Base-by-base conservation (phyloP, 1,140 invertebrate genomes). In the Drosophila subpulchrella region DNA sequence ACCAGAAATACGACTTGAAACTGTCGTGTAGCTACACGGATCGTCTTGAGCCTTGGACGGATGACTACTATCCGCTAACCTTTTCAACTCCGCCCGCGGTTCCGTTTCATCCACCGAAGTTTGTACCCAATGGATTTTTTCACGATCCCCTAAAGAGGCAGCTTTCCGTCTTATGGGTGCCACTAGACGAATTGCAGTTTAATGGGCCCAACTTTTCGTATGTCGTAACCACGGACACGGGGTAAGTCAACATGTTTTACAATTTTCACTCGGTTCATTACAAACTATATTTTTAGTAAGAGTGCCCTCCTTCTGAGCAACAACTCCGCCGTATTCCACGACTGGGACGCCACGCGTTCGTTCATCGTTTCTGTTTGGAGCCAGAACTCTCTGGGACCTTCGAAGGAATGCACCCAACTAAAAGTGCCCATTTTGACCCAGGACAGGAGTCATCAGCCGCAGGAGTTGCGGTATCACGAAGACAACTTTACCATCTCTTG, bases 401-500 rank as follows among this genome's bases (percentile, higher is more conserved):
- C 57, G 0, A 5, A 2, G 2, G 51, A 4, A 8, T 51, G 32
- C 17, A 27, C 0, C 11, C 0, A 1, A 2, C 24, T 60, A 1
- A n/a, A 27, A 30, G 57, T 60, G 11, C 46, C 57, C n/a, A 1
- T 15, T 8, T 17, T 51, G 11, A 36, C 6, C 10, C 17, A 11
- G 1, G n/a, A 13, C 30, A 7, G 7, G 32, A 12, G 15, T 0
- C 46, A 4, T 36, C 57, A 38, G 32, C 20, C 32, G 6, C 46
- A 12, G 6, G 4, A 5, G 11, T 27, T 60, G 20, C 11, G 6
- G 13, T 53, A 60, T n/a, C 30, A 38, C 10, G 32, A 51, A 4
- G 32, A 53, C 10, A 51, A 63, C 38, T n/a, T 27, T 2, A 63
- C 41, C 6, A n/a, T 63, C 10, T 7, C 15, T 5, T 63, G 61